Evolutionary conservation across 2,888 invertebrate species (phyloP), one percentile per base, ranked within the genome.

Genomic region (Trichogramma dendrolimi): DNA sequence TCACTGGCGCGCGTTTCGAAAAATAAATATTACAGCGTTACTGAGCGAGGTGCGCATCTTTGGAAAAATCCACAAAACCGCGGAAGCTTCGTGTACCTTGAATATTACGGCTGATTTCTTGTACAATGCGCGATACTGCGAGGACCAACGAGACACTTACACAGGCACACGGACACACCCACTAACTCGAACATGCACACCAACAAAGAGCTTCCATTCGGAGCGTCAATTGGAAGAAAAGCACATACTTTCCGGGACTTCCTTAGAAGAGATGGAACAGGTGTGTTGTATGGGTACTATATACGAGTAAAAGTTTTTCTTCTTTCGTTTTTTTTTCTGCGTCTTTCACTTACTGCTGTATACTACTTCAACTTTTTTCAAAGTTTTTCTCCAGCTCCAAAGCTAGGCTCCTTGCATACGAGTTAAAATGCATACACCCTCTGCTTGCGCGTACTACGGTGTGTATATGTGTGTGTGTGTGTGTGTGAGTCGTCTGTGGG

Each of bases 31-130:
- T 27, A 27, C 27, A 27, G 27, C 27, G 3, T 27, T 27, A 27
- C 3, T 27, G 27, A 27, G 27, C 27, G 27, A 3, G 2, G 27
- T 27, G 27, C 3, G 27, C 27, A 0, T 27, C 27, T 27, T 27
- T 27, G 27, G 27, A 27, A 27, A 27, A 27, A 27, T 27, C 3
- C 27, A 27, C 27, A 27, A 27, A 3, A 27, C 3, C 27, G 3
- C 27, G 1, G 27, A 27, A 27, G 27, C 27, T 27, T 27, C 27
- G 27, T 27, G 27, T 10, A 42, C 54, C 49, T 42, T 56, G 60
- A 57, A 57, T 57, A 63, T 57, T 54, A 46, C 53, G 52, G 53
- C 50, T 52, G 58, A 63, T 63, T 58, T 58, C 55, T 48, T 58
- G 51, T 49, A 61, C 56, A 49, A 55, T 50, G 49, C 27, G 27